A percentile compares a stretch with the other conserved stretches of the same genome.
phyloP scores from a whole-genome alignment of 2,888 invertebrate species.

The Sinhomidia bicolor region DNA sequence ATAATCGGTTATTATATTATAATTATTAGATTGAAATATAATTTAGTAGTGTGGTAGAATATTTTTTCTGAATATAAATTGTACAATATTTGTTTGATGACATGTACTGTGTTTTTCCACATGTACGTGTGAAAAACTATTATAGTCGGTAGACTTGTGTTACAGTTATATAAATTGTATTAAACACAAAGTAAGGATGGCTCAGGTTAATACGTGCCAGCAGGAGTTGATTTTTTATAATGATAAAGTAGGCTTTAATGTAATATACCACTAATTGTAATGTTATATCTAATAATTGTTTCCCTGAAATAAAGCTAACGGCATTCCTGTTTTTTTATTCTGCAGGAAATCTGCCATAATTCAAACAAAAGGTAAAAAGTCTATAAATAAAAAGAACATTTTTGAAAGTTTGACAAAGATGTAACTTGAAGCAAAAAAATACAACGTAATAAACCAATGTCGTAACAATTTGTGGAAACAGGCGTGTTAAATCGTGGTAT shows the following conservation, averaged over 20 bases:
- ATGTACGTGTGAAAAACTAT: background rate
- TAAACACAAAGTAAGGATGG: slow-evolving; percentile 40
- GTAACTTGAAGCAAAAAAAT: slow-evolving; percentile 25
- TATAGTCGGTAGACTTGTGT: background rate
- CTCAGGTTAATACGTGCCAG: slow-evolving; percentile 59
- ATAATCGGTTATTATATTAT: slow-evolving; percentile 35
- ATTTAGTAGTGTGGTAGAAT: slow-evolving; percentile 13
- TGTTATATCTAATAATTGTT: background rate
- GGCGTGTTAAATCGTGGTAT: too few relatives aligned
- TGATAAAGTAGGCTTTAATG: slow-evolving; percentile 32
- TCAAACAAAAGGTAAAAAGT: background rate
- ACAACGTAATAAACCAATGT: slow-evolving; percentile 41
- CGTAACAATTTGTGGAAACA: too few relatives aligned
- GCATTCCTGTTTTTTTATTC: slow-evolving; percentile 56
- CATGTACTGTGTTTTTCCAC: too few relatives aligned
- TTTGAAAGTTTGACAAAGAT: slow-evolving; percentile 1
- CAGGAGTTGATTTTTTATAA: slow-evolving; percentile 35
- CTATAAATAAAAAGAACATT: background rate
- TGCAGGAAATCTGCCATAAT: slow-evolving; percentile 50
- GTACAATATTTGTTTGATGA: slow-evolving; percentile 26
- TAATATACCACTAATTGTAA: slow-evolving; percentile 29
- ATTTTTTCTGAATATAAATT: background rate
- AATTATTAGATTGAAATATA: too few relatives aligned
- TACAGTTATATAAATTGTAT: slow-evolving; percentile 27
- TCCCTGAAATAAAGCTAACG: slow-evolving; percentile 24